Percentiles rank a stretch among this genome's conserved stretches.
phyloP scores from a whole-genome alignment of 2,113 vertebrate species.

The Salvelinus alpinus region DNA sequence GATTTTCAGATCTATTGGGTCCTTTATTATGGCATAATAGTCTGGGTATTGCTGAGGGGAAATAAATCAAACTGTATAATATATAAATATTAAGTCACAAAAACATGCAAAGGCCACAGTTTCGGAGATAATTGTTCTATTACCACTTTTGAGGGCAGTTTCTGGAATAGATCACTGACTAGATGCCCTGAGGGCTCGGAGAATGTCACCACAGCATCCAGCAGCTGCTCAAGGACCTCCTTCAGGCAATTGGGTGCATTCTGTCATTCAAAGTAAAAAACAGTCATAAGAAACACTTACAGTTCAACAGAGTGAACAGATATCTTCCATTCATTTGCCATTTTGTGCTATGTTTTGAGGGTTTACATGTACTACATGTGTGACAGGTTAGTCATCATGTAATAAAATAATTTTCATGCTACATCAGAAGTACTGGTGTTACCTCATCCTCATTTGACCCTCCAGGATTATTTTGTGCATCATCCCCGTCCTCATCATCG shows the following conservation, averaged over 20 bases:
- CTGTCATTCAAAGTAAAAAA: constrained; percentile 53
- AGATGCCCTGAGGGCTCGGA: constrained; percentile 88
- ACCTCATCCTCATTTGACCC: constrained; percentile 88
- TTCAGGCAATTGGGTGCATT: constrained; percentile 85
- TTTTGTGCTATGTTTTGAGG: not conserved
- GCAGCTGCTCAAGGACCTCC: constrained; percentile 91
- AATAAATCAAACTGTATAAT: constrained; percentile 46
- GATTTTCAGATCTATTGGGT: constrained; percentile 96
- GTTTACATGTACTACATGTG: not conserved
- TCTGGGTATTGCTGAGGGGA: constrained; percentile 96
- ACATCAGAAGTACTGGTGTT: constrained; percentile 7
- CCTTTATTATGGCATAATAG: constrained; percentile 99
- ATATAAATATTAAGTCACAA: not conserved
- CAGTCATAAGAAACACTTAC: not conserved
- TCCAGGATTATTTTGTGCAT: constrained; percentile 83
- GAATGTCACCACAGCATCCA: constrained; percentile 88
- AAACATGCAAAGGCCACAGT: not conserved
- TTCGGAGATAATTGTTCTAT: constrained; percentile 25
- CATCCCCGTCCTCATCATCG: constrained; percentile 88
- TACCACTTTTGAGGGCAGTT: constrained; percentile 98
- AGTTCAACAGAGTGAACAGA: not conserved
- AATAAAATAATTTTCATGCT: not conserved
- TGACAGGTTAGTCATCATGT: not conserved
- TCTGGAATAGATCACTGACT: constrained; percentile 97
- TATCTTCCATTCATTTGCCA: not conserved